phyloP scores from a whole-genome alignment of 2,797 vertebrate species.

The Schizopygopsis malacanthus region DNA sequence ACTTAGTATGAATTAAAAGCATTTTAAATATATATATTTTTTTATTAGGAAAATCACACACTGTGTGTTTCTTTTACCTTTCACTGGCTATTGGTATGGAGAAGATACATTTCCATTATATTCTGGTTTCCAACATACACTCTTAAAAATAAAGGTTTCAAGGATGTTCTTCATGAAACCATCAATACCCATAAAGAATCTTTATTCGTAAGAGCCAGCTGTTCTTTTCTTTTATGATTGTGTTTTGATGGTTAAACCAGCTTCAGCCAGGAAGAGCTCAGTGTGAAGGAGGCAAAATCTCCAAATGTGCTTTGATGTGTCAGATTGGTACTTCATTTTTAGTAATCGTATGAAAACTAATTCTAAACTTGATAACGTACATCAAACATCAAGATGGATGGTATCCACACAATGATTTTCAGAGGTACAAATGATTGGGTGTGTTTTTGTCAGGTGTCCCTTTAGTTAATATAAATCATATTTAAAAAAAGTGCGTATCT shows the following conservation, averaged over 20 bases:
- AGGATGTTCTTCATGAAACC: neutral
- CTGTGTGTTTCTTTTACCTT: neutral
- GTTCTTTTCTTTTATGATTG: neutral
- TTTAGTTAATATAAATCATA: too few species aligned
- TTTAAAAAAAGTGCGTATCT: neutral
- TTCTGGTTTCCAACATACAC: neutral
- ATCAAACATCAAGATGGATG: neutral
- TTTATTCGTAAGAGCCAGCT: neutral
- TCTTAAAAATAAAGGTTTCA: neutral
- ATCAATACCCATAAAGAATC: neutral
- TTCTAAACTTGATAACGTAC: neutral
- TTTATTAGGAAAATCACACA: neutral
- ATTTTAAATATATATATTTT: too few species aligned
- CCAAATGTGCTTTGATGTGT: slow-evolving; percentile 6
- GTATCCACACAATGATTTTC: neutral
- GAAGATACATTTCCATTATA: neutral
- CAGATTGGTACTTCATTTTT: neutral
- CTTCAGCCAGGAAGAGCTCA: neutral
- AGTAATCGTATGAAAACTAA: neutral
- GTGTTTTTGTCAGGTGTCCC: neutral
- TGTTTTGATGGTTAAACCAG: neutral
- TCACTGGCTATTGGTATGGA: neutral
- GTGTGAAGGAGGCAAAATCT: neutral
- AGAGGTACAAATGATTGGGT: neutral
- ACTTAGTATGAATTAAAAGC: too few species aligned